Base-by-base conservation (phyloP, 1,140 invertebrate genomes). In the Coptotermes formosanus region DNA sequence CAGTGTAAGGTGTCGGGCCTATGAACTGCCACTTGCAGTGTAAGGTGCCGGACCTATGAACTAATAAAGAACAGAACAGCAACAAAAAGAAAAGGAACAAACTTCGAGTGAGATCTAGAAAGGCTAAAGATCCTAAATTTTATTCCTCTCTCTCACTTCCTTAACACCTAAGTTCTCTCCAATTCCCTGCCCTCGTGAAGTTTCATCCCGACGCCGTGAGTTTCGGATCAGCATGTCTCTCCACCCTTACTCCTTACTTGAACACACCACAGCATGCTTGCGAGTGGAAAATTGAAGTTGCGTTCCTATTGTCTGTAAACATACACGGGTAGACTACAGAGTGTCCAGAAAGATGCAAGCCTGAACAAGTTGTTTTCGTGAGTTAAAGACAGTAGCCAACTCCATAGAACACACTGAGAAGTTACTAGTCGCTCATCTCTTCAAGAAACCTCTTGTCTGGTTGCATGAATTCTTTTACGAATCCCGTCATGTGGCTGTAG, bases 101-200 rank as follows among this genome's bases (percentile, higher is more conserved):
- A 75, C 25, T 30, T 75, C 11, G 25, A 75, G 64, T 30, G 16
- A 75, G 64, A 75, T 75, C 64, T 30, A 75, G 25, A 75, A 75
- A 30, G 14, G 64, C 64, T 75, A 75, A 75, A 75, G 48, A 44
- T 52, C 83, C 83, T 84, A 84, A 84, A 84, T 55, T 48, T 84
- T 30, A 52, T 25, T 52, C 64, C 64, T 25, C 82, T 84, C 48
- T 25, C 44, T 84, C 83, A 52, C 48, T 48, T 45, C 48, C 83
- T 59, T 84, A 84, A 84, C 83, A 84, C 83, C 83, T 30, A 44
- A 48, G 83, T 44, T 84, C 83, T 52, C 83, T 45, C 83, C 83
- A 84, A 84, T 84, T 84, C 83, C 83, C 83, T 48, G 11, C 21
- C 83, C 83, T 84, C 83, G 83, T 84, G 83, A 84, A 84, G 83